phyloP scores from a whole-genome alignment of 1,140 invertebrate species.

The Leptopilina boulardi region DNA sequence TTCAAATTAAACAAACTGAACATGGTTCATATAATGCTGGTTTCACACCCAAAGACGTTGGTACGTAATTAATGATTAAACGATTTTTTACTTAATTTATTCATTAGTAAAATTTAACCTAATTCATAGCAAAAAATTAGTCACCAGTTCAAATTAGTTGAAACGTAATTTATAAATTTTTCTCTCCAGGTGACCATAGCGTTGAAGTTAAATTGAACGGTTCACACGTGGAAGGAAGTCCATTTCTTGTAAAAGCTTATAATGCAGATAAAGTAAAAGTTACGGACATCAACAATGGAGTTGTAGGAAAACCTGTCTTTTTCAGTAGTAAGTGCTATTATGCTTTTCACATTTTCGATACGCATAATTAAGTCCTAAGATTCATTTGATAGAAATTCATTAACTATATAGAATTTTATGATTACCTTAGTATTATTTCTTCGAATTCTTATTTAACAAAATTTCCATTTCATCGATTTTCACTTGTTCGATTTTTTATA shows the following conservation, averaged over 20 bases:
- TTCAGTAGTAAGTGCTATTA: constrained; percentile 90
- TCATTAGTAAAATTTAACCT: no score
- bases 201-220: constrained; percentile 91
- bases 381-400: no score
- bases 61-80: constrained; percentile 71
- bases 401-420: no score
- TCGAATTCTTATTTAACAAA: no score
- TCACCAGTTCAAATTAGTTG: no score
- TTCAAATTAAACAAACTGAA: constrained; percentile 78
- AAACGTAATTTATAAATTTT: constrained; percentile 21
- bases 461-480: no score
- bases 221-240: constrained; percentile 93
- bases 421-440: no score
- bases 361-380: no score
- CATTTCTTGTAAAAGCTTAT: constrained; percentile 96
- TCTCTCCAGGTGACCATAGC: constrained; percentile 86
- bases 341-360: not conserved
- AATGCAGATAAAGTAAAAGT: constrained; percentile 94
- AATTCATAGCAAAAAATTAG: no score
- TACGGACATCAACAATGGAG: constrained; percentile 91
- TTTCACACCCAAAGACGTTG: constrained; percentile 93
- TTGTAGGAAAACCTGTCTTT: constrained; percentile 93
- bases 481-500: no score
- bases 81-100: no score
- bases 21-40: constrained; percentile 78